Evolutionary conservation across 2,113 vertebrate species (phyloP), one percentile per base, ranked within the genome.

Genomic region (Eurypyga helias): DNA sequence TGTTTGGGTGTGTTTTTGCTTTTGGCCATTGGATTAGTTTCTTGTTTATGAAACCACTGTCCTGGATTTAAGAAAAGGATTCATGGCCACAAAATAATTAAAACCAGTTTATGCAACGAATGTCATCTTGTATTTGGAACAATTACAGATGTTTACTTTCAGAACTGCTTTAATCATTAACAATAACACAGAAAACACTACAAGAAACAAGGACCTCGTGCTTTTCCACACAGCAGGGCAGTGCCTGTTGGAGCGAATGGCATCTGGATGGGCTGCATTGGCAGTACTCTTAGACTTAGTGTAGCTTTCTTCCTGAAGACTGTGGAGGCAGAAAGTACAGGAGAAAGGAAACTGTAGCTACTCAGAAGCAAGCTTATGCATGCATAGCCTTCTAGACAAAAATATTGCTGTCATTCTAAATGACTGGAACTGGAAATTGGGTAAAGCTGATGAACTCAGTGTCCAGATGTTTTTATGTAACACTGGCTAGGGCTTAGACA

Each of bases 61-160:
- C 92, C 86, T 97, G 95, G 87, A 94, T 96, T 97, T 93, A 72
- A 93, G 94, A 87, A 71, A 93, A 95, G 51, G 91, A 70, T 95
- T 96, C 77, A 49, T 95, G 81, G 87, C 94, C 96, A 94, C 91
- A 95, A 83, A 96, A 89, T 97, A 96, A 97, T 96, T 96, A 93
- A 95, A 97, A 95, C 91, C 96, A 96, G 89, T 95, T 96, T 95
- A 72, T 93, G 95, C 95, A 96, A 82, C 90, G 79, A 95, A 93
- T 94, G 88, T 89, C 96, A 78, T 95, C 83, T 92, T 93, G 96
- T 97, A 87, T 92, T 87, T 96, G 92, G 94, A 94, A 82, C 89
- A 87, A 65, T 95, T 95, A 92, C 91, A 96, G 91, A 95, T 97
- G 96, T 95, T 97, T 97, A 97, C 93, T 97, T 96, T 96, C 91